Evolutionary conservation across 2,888 invertebrate species (phyloP).

Genomic region (Zygothrica quintamaculata): DNA sequence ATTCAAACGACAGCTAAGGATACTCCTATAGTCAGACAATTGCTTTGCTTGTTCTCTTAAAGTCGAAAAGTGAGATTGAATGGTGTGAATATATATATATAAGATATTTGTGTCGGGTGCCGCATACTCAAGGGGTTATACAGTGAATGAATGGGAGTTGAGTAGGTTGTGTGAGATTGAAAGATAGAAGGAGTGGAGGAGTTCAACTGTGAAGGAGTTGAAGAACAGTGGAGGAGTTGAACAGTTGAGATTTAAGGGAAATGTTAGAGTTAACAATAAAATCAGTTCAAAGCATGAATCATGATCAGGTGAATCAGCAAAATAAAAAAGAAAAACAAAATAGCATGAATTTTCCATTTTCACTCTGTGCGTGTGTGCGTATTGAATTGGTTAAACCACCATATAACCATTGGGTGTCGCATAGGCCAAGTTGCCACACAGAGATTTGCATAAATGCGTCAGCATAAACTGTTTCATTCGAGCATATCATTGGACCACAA

Average conservation of each 20-base stretch:
- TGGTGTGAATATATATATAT: conserved; percentile 45
- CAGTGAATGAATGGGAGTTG: conserved; percentile 19
- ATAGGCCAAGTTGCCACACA: conserved; percentile 8
- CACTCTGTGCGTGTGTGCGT: conserved; percentile 14
- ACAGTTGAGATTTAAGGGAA: not conserved
- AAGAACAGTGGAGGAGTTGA: no score
- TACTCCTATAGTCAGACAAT: conserved; percentile 23
- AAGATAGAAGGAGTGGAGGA: no score
- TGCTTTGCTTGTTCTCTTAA: conserved; percentile 30
- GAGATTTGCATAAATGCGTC: conserved; percentile 59
- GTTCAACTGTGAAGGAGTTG: no score
- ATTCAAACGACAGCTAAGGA: conserved; percentile 2
- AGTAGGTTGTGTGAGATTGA: no score
- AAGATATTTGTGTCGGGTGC: conserved; percentile 37
- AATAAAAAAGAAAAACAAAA: no score
- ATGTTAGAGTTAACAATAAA: conserved; percentile 6
- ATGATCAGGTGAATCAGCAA: conserved; percentile 48
- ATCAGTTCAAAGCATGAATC: conserved; percentile 8
- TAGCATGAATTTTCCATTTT: conserved; percentile 61
- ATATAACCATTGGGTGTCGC: conserved; percentile 2
- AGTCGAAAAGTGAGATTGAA: conserved; percentile 31
- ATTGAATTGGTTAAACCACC: conserved; percentile 8
- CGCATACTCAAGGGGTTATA: conserved; percentile 44
- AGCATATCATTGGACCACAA: conserved; percentile 38
- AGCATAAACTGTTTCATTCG: conserved; percentile 46